Base-by-base conservation (phyloP, 2,888 invertebrate genomes). In the Piscicola geometra region DNA sequence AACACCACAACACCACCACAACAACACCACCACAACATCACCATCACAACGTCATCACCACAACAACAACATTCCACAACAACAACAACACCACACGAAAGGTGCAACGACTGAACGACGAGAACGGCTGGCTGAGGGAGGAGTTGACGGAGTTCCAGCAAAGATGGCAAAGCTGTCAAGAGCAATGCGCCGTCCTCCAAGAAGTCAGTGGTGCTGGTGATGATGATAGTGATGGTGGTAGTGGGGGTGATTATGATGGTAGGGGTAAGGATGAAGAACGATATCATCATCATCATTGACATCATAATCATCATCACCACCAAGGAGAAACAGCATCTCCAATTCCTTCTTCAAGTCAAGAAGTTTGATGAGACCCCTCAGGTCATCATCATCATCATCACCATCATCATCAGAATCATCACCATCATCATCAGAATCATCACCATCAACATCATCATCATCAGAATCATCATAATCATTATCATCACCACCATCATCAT, bases 141-240 rank as follows among this genome's bases (percentile, higher is more conserved):
- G 73, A 73, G 35, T 35, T 73, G 33, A 73, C 73, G 15, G 73
- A 73, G 30, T 73, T 73, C 41, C 73, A 73, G 33, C 73, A 73
- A 64, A 73, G 73, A 35, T 73, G 73, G 73, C 73, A 73, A 30
- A 52, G 33, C n/a, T 73, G 73, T n/a, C 73, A 73, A 32, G 73
- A 73, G 30, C 52, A 64, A 60, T 73, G 73, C 64, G 73, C 52
- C 25, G 47, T 56, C 15, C 64, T 73, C 12, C 56, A 73, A 64
- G 73, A 73, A 36, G 60, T 56, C 3, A 41, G 41, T 5, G 15
- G 41, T 9, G 41, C 41, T 5, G 15, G 41, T 5, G 41, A 47
- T 47, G 50, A 47, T 47, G 9, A 15, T 47, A 21, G 21, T 47
- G 50, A 47, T n/a, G n/a, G n/a, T n/a, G n/a, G n/a, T n/a, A n/a